Conservation (phyloP, 2,113 vertebrate species). For the Axis porcinus region DNA sequence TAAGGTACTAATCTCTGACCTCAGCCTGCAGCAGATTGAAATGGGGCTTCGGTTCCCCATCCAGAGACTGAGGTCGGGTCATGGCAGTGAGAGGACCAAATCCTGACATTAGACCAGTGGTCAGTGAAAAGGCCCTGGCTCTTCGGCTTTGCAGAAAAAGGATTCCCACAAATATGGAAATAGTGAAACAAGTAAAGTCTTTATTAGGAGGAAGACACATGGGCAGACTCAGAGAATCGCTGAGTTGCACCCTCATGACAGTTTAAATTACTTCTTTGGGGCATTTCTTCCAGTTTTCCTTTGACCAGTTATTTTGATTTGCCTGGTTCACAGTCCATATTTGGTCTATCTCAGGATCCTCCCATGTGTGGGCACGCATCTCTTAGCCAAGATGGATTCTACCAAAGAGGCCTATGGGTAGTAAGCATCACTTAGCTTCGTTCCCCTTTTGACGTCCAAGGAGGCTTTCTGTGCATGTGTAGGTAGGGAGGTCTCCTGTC, state of each 20-base stretch:
- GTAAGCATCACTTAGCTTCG: not conserved
- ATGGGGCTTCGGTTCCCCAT: rapidly evolving
- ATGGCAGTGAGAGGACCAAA: not conserved
- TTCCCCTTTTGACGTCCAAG: not conserved
- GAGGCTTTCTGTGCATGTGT: not conserved
- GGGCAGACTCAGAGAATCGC: not conserved
- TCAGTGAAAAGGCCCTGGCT: not conserved
- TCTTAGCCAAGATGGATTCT: not conserved
- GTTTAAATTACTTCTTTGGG: not conserved
- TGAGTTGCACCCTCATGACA: not conserved
- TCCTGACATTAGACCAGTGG: not conserved
- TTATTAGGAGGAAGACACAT: not conserved
- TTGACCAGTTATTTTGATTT: not conserved
- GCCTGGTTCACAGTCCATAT: not conserved
- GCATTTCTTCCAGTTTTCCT: not conserved
- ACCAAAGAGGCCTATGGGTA: not conserved
- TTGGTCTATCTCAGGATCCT: not conserved
- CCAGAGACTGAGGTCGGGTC: not conserved
- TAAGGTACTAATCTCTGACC: not conserved
- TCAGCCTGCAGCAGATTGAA: not conserved
- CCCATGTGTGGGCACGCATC: not conserved
- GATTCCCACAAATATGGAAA: not conserved
- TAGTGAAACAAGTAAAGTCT: not conserved
- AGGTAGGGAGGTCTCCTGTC: not conserved
- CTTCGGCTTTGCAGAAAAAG: not conserved